Conservation (phyloP, 2,797 vertebrate genomes). For the Melanotaenia nigrans region DNA sequence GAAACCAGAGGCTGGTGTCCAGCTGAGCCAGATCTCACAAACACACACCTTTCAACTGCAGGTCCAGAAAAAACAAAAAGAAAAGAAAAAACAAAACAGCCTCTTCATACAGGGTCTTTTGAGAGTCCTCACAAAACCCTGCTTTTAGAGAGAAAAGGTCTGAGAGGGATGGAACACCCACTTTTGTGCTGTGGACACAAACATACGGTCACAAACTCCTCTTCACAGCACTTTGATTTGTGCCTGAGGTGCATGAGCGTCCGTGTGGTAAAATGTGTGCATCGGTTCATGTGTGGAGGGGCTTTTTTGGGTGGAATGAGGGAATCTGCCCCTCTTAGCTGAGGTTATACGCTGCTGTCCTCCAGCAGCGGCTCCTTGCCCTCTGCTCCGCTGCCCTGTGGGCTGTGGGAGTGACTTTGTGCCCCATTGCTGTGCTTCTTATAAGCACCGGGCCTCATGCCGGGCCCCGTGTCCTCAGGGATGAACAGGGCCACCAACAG, state of each 20-base stretch:
- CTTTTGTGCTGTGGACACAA: conserved; percentile 68
- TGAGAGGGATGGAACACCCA: conserved; percentile 51
- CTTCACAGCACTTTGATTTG: conserved; percentile 46
- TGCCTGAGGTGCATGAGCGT: conserved; percentile 55
- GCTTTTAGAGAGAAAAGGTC: conserved; percentile 48
- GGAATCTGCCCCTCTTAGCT: conserved; percentile 57
- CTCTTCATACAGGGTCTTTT: conserved; percentile 39
- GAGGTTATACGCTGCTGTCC: conserved; percentile 90
- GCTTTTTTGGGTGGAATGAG: conserved; percentile 37
- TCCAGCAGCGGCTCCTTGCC: conserved; percentile 91
- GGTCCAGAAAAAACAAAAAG: conserved; percentile 2
- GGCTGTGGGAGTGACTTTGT: conserved; percentile 88
- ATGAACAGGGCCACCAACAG: conserved; percentile 92
- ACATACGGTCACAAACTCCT: conserved; percentile 48
- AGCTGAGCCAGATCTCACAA: conserved; percentile 43
- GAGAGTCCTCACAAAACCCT: conserved; percentile 57
- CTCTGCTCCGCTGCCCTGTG: conserved; percentile 83
- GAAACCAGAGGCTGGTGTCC: conserved; percentile 62
- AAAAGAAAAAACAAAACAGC: conserved; percentile 30
- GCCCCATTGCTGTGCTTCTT: conserved; percentile 91
- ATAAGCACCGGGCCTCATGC: conserved; percentile 85
- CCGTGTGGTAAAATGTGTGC: conserved; percentile 54
- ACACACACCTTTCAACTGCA: conserved; percentile 54
- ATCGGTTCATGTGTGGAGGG: conserved; percentile 51
- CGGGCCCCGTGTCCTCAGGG: conserved; percentile 87